Evolutionary conservation across 2,797 vertebrate genomes (phyloP).

Genomic region (Semaprochilodus insignis): DNA sequence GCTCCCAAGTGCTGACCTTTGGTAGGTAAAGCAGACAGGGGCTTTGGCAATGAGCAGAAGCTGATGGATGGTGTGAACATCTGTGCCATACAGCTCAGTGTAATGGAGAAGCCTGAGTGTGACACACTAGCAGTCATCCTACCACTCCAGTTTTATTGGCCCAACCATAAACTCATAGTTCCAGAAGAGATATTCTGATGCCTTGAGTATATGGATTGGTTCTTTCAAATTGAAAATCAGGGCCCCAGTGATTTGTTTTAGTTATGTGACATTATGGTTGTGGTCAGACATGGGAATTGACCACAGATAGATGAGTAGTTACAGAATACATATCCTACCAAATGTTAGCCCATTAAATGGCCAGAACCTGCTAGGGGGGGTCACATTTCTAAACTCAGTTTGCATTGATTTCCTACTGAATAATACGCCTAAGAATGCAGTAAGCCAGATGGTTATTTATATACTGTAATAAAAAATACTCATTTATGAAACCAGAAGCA

Average conservation of each 20-base stretch:
- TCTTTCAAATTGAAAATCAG: background rate
- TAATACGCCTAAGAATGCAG: no score
- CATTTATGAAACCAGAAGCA: no score
- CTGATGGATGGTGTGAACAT: slow-evolving; percentile 68
- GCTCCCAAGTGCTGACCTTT: slow-evolving; percentile 65
- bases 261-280: background rate
- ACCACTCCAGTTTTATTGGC: slow-evolving; percentile 21
- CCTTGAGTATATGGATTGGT: background rate
- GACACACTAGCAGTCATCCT: slow-evolving; percentile 26
- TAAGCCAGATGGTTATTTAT: no score
- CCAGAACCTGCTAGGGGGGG: no score
- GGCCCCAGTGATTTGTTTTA: background rate
- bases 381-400: no score
- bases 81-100: slow-evolving; percentile 53
- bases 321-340: no score
- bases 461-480: no score
- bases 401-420: no score
- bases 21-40: slow-evolving; percentile 47
- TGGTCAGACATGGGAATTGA: background rate
- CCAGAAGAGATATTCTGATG: background rate
- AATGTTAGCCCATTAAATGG: no score
- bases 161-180: background rate
- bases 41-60: slow-evolving; percentile 54
- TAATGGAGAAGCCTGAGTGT: slow-evolving; percentile 13
- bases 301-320: no score